Evolutionary conservation across 2,113 vertebrate genomes (phyloP).

Genomic region (Procavia capensis): DNA sequence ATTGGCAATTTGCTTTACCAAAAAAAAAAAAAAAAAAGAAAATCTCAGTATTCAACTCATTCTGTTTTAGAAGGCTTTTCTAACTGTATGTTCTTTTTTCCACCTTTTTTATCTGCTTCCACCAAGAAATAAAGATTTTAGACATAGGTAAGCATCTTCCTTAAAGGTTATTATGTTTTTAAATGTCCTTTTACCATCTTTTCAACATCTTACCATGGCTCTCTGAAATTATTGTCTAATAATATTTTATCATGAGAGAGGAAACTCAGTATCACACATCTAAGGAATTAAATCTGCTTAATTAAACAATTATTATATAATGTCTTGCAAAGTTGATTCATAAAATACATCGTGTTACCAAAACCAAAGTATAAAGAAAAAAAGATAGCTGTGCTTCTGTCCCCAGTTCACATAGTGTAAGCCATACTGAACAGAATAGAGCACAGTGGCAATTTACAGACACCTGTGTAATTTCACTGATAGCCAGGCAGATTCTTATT

Average conservation of each 20-base stretch:
- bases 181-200: constrained; percentile 76
- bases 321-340: neutral
- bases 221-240: constrained; percentile 59
- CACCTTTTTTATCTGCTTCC: constrained; percentile 89
- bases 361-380: neutral
- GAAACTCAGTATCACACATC: constrained; percentile 26
- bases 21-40: constrained; percentile 69
- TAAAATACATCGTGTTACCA: constrained; percentile 6
- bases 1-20: constrained; percentile 30
- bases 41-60: constrained; percentile 80
- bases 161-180: constrained; percentile 84
- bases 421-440: neutral
- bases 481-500: neutral
- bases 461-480: neutral
- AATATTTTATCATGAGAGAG: constrained; percentile 56
- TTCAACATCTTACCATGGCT: neutral
- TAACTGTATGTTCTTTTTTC: constrained; percentile 85
- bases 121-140: constrained; percentile 99
- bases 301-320: neutral
- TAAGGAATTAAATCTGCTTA: neutral
- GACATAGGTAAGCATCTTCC: constrained; percentile 97
- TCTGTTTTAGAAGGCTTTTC: constrained; percentile 83
- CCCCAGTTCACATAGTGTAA: neutral
- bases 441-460: neutral
- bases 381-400: neutral